phyloP scores from a whole-genome alignment of 2,888 invertebrate species.

The Eledona agricola region DNA sequence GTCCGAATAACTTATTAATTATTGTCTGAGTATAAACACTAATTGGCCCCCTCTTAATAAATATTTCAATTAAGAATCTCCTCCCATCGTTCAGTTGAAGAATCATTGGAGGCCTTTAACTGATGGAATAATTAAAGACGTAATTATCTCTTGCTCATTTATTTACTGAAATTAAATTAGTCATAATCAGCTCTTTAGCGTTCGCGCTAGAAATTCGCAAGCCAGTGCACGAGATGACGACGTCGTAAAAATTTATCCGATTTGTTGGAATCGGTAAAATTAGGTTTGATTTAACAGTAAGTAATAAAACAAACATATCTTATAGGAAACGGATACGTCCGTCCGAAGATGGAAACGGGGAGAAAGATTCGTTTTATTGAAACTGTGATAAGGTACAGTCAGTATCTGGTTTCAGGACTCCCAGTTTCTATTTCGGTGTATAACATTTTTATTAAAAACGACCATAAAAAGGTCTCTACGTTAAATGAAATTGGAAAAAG shows the following conservation, averaged over 20 bases:
- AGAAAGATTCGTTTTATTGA: slow-evolving; percentile 43
- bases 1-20: slow-evolving; percentile 25
- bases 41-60: slow-evolving; percentile 36
- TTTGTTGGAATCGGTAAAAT: slow-evolving; percentile 7
- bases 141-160: slow-evolving; percentile 40
- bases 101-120: slow-evolving; percentile 27
- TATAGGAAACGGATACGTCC: slow-evolving; percentile 17
- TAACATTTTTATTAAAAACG: slow-evolving; percentile 47
- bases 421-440: slow-evolving; percentile 38
- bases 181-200: slow-evolving; percentile 13
- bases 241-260: slow-evolving; percentile 3
- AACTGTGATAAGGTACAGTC: slow-evolving; percentile 44
- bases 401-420: slow-evolving; percentile 25
- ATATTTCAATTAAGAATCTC: slow-evolving; percentile 36
- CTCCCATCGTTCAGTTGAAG: slow-evolving; percentile 25
- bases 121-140: slow-evolving; percentile 40
- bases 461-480: slow-evolving; percentile 41
- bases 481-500: slow-evolving; percentile 40
- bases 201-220: not conserved
- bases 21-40: slow-evolving; percentile 30
- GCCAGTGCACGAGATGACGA: not conserved
- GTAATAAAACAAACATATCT: slow-evolving; percentile 39
- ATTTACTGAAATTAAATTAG: slow-evolving; percentile 38
- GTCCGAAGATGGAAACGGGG: slow-evolving; percentile 18
- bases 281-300: slow-evolving; percentile 14